Base-by-base conservation (phyloP, 2,888 invertebrate genomes). In the Drosophila meridiana region DNA sequence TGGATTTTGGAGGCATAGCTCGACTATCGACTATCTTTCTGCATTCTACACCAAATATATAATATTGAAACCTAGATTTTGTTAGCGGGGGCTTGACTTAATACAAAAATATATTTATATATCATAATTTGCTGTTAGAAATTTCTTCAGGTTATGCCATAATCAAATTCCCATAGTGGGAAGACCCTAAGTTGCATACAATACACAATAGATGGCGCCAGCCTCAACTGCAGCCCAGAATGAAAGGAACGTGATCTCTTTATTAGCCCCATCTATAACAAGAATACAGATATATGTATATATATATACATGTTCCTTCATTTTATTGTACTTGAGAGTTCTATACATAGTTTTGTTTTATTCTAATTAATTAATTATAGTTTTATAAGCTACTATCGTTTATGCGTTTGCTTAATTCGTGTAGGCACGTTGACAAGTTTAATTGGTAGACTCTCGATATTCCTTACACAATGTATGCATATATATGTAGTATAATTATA, bases 351-450 rank as follows among this genome's bases (percentile, higher is more conserved):
- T 14, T 32, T 50, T 32, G 1, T 4, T 48, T 45, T 47, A 58
- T 47, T 36, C 36, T 26, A 8, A 4, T 8, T 38, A 40, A n/a
- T 20, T 32, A 13, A 8, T 28, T n/a, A 13, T 9, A 58, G 20
- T 36, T 58, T 6, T 34, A 40, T 28, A 42, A 50, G 34, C 57
- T 63, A 30, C 30, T 36, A 36, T 65, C 42, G 36, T 38, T 50
- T 36, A 11, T 34, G 42, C n/a, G 56, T 47, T 52, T 36, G 38
- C 43, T 14, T 42, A 52, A 58, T 78, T 68, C 66, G 75, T 69
- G 67, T 79, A 83, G 87, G 89, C 89, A 87, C 82, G 60, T 81
- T 82, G 45, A 85, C 75, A 82, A 78, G 65, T 38, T 67, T 74
- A 57, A 5, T 59, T 73, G 83, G 76, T 83, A 86, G 87, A 87